Evolutionary conservation across 1,140 invertebrate species (phyloP), one percentile per base, ranked within the genome.

Genomic region (Phymorhynchus buccinoides): DNA sequence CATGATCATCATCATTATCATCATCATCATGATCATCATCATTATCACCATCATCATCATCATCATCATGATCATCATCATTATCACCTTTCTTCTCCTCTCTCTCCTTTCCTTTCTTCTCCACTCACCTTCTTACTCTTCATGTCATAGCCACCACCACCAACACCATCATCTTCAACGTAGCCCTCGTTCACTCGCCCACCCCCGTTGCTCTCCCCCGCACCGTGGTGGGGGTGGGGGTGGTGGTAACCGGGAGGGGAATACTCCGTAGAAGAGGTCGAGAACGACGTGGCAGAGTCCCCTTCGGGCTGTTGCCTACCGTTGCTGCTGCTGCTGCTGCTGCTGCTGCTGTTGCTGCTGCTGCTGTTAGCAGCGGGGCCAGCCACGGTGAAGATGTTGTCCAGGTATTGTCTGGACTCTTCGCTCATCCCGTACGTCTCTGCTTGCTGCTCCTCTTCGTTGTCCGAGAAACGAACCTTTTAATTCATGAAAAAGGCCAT

Each of bases 111-210:
- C n/a, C n/a, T n/a, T n/a, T n/a, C n/a, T n/a, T n/a, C n/a, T n/a
- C n/a, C n/a, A n/a, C n/a, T n/a, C n/a, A n/a, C n/a, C n/a, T n/a
- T n/a, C n/a, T n/a, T n/a, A n/a, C n/a, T n/a, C n/a, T n/a, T n/a
- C n/a, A n/a, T n/a, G 83, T 86, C 80, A 77, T 86, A 80, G 75
- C 56, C 52, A 73, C 83, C 68, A 84, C 83, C 80, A 86, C 83
- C 80, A 83, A 73, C 80, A 73, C 77, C 80, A 83, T 83, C 68
- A 84, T 83, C 62, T 52, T 86, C 62, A 73, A 16, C 27, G n/a
- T 3, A n/a, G n/a, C n/a, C n/a, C n/a, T n/a, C n/a, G n/a, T n/a
- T n/a, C n/a, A n/a, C n/a, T n/a, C n/a, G n/a, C n/a, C n/a, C n/a
- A n/a, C n/a, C n/a, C n/a, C 27, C 56, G 56, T 22, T 22, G 14